These are phyloP conservation scores for Metopia argyrocephala DNA, from an alignment of 2,888 invertebrate species.

Conservation along the genomic window DNA sequence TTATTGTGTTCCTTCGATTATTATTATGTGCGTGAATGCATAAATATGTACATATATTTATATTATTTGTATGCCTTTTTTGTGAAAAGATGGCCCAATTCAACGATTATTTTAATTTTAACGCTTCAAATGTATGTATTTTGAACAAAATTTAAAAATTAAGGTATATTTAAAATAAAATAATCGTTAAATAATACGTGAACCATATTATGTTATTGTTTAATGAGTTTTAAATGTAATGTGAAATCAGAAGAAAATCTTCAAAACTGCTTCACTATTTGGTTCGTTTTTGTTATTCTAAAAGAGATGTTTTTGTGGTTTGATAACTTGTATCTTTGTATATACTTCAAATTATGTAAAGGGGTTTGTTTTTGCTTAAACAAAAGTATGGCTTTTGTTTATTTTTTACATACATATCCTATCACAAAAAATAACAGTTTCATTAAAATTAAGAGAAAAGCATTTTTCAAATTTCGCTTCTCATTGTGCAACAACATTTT, in stretches of 20 bases:
- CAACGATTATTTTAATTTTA: neutral
- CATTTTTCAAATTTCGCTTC: conserved; percentile 35
- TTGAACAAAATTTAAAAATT: neutral
- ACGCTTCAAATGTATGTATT: neutral
- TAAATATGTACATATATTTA: conserved; percentile 4
- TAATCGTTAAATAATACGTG: conserved; percentile 30
- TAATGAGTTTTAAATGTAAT: conserved; percentile 39
- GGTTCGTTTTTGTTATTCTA: conserved; percentile 48
- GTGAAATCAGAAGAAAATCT: conserved; percentile 59
- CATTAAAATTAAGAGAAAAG: conserved; percentile 38
- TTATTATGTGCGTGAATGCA: conserved; percentile 54
- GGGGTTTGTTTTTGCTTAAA: conserved; percentile 26
- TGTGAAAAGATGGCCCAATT: neutral
- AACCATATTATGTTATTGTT: conserved; percentile 35
- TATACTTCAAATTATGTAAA: conserved; percentile 17
- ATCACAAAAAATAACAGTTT: conserved; percentile 62
- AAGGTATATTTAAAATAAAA: neutral
- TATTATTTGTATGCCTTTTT: conserved; percentile 21
- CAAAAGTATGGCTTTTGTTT: conserved; percentile 44
- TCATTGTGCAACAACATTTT: conserved; percentile 56
- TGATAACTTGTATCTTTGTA: conserved; percentile 25
- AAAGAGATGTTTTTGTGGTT: conserved; percentile 9
- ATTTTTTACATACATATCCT: conserved; percentile 44
- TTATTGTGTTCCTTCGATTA: conserved; percentile 22
- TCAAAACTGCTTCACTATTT: conserved; percentile 59